phyloP scores from a whole-genome alignment of 37 sponge, comb jelly and placozoan species.

The Chondrosia reniformis region DNA sequence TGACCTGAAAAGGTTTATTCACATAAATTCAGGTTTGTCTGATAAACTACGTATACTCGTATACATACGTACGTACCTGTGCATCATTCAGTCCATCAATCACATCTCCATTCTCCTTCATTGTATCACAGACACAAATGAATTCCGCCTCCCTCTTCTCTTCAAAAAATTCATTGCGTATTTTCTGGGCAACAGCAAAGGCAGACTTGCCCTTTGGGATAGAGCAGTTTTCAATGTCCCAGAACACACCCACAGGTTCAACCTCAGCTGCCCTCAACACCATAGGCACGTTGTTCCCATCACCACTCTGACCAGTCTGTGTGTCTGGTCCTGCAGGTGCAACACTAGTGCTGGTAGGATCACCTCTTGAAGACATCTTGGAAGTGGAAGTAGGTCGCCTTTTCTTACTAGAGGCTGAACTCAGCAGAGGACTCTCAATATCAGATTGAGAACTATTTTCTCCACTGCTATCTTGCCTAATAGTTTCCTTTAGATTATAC shows the following conservation, averaged over 20 bases:
- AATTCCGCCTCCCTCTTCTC: slow-evolving; percentile 90
- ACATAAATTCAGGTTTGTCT: too few relatives aligned
- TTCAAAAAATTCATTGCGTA: slow-evolving; percentile 62
- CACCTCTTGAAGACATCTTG: too few relatives aligned
- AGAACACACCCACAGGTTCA: slow-evolving; percentile 89
- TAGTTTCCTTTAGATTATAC: too few relatives aligned
- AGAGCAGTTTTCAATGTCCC: slow-evolving; percentile 91
- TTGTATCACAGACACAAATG: slow-evolving; percentile 86
- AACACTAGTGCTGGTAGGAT: too few relatives aligned
- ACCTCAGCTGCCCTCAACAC: slow-evolving; percentile 3
- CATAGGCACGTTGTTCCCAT: background rate
- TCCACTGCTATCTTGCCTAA: too few relatives aligned
- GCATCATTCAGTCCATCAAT: slow-evolving; percentile 72
- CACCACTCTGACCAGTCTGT: background rate
- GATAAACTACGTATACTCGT: background rate
- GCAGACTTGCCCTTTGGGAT: slow-evolving; percentile 68
- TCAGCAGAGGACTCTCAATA: too few relatives aligned
- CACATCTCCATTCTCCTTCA: slow-evolving; percentile 69
- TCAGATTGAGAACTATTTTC: too few relatives aligned
- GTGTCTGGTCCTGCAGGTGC: too few relatives aligned
- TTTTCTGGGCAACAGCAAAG: slow-evolving; percentile 58
- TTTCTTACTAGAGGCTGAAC: too few relatives aligned
- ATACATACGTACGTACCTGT: slow-evolving; percentile 47
- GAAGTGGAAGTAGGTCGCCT: too few relatives aligned
- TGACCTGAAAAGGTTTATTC: slow-evolving; percentile 43